Evolutionary conservation across 2,797 vertebrate species (phyloP).

Genomic region (Perodicticus potto): DNA sequence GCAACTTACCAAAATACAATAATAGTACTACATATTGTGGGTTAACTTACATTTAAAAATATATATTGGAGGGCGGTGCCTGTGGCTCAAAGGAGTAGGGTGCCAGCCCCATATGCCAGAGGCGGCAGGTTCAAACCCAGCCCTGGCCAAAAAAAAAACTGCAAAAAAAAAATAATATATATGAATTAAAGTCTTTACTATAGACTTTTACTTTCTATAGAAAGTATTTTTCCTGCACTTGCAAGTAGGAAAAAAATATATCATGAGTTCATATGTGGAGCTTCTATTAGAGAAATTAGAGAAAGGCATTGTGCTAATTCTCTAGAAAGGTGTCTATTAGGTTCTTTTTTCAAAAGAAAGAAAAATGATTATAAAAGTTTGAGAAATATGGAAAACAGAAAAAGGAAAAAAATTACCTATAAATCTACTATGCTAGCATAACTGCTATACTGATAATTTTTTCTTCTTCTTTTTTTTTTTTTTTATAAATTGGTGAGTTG

Average conservation of each 20-base stretch:
- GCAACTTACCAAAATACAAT: background rate
- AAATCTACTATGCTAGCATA: background rate
- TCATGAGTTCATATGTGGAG: background rate
- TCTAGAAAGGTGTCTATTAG: background rate
- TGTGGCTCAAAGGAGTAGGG: too few relatives aligned
- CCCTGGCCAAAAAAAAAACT: too few relatives aligned
- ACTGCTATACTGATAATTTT: background rate
- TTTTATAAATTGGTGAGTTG: background rate
- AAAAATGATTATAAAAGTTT: background rate
- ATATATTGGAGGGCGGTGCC: background rate
- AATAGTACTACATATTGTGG: background rate
- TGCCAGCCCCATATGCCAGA: too few relatives aligned
- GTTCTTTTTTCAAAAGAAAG: background rate
- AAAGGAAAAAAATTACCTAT: background rate
- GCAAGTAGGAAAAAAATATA: slow-evolving; percentile 6
- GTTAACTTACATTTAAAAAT: slow-evolving; percentile 26
- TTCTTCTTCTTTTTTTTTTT: background rate
- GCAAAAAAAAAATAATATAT: too few relatives aligned
- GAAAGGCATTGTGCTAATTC: background rate
- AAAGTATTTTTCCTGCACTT: background rate
- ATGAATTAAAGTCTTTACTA: background rate
- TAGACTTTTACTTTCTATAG: background rate
- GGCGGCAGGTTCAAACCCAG: too few relatives aligned
- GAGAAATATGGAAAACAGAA: background rate
- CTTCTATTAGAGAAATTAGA: background rate